Evolutionary conservation across 1,140 invertebrate genomes (phyloP), one percentile per base, ranked within the genome.

Genomic region (Ips typographus): DNA sequence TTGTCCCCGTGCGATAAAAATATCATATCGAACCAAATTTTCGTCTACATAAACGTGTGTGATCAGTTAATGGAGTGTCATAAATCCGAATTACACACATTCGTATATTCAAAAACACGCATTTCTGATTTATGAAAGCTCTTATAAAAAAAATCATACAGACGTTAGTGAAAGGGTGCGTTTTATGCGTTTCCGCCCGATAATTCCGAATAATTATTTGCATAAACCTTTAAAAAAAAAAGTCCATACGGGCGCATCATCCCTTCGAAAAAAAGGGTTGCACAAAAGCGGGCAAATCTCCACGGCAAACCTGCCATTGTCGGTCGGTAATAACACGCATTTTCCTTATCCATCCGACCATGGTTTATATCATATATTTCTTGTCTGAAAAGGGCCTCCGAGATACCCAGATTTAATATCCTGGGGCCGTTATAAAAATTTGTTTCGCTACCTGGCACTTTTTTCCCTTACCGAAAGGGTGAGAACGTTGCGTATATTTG

Each of bases 361-460:
- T 68, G 66, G 66, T 68, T 68, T 68, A 68, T 68, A 68, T 68
- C 66, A 68, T 68, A 68, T 68, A 68, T 68, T 68, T 68, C 66
- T 68, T 68, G 66, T 68, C 58, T 68, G 59, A 68, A 68, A 68
- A 68, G 41, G 52, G 66, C 22, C 62, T 60, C 58, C 58, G 43
- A 56, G 65, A 66, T 60, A 52, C 65, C 65, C 36, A 60, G 41
- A 68, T 68, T 68, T 68, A 62, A 68, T 68, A 68, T 62, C 59
- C 7, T 59, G 41, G 8, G 56, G 57, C 66, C 66, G 66, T 68
- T 68, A 68, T 7, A 68, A 40, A 51, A 56, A 62, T 62, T 62
- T 52, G 49, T 62, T 56, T 68, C 49, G n/a, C 66, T 68, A 68
- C 66, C 66, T 68, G 66, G 57, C 22, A 5, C 5, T 55, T 55